Evolutionary conservation across 2,113 vertebrate genomes (phyloP), one percentile per base, ranked within the genome.

Genomic region (Psilopogon haemacephalus): DNA sequence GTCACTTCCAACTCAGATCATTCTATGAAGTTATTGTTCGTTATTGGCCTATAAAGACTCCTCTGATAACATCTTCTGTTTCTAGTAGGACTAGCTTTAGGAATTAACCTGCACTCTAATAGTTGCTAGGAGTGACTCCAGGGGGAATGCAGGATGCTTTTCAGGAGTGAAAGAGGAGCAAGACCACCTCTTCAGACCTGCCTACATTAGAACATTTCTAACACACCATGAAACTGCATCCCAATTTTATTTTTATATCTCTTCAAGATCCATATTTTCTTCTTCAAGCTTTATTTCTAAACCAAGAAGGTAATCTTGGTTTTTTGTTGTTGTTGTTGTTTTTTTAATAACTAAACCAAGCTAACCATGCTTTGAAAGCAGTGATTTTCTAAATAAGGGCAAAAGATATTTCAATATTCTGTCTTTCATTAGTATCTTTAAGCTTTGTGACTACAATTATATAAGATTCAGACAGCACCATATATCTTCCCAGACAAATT

Each of bases 271-370:
- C 23, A 12, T 1, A 4, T 14, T 69, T 95, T 86, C 38, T 20
- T 74, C 88, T 83, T 89, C 64, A 58, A 84, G 48, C 11, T 65
- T 86, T 73, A 55, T 83, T 74, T 88, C 82, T 94, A 71, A 89
- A 79, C 27, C 50, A 63, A 83, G 10, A 54, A 37, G 16, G 3
- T 32, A 83, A 67, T 54, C 12, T 18, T 68, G 1, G 33, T 91
- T 54, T 8, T 42, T 42, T 15, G 40, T 15, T 42, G 40, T 11
- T 40, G 40, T 42, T 40, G 9, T 40, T 40, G 12, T 40, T 23
- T 11, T 27, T 33, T 52, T 32, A 40, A 1, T 50, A 76, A 42
- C 33, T 44, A 33, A 90, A 76, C 46, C 9, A 7, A 10, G 11
- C 32, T 55, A 50, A 9, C 21, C 13, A 9, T 50, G 26, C 44